Conservation (phyloP, 2,797 vertebrate species). For the Spinus pinus region DNA sequence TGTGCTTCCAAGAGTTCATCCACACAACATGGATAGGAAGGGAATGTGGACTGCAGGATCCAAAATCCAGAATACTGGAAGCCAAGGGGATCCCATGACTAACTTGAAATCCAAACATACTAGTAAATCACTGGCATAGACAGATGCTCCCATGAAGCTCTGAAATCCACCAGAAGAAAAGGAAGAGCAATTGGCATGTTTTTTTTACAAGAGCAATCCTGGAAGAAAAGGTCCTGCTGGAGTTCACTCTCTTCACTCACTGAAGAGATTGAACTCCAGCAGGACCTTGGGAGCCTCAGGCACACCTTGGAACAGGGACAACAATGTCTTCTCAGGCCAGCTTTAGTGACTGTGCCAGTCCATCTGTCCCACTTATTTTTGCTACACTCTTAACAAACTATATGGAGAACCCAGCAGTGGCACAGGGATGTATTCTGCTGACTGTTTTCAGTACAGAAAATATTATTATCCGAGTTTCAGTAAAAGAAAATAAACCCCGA, state of each 20-base stretch:
- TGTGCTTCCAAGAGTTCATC: not conserved
- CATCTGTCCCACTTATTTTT: not conserved
- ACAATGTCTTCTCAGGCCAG: not conserved
- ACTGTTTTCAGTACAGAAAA: not conserved
- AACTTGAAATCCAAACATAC: not conserved
- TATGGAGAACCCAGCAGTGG: not conserved
- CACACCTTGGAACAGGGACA: not conserved
- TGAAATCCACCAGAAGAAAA: not conserved
- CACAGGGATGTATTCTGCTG: not conserved
- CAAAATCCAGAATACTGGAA: not conserved
- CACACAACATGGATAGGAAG: not conserved
- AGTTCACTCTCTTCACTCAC: too few relatives aligned
- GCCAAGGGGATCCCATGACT: not conserved
- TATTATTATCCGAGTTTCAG: not conserved
- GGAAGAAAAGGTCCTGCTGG: not conserved
- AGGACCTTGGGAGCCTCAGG: not conserved
- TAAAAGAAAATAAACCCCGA: slow-evolving; percentile 10
- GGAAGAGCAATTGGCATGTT: not conserved
- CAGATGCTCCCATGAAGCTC: not conserved
- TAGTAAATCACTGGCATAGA: not conserved
- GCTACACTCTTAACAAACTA: not conserved
- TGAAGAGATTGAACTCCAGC: not conserved
- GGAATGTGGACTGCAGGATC: not conserved
- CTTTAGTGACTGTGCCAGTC: not conserved
- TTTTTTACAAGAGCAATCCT: not conserved